Evolutionary conservation across 2,888 invertebrate species (phyloP).

Genomic region (Perdita meconis): DNA sequence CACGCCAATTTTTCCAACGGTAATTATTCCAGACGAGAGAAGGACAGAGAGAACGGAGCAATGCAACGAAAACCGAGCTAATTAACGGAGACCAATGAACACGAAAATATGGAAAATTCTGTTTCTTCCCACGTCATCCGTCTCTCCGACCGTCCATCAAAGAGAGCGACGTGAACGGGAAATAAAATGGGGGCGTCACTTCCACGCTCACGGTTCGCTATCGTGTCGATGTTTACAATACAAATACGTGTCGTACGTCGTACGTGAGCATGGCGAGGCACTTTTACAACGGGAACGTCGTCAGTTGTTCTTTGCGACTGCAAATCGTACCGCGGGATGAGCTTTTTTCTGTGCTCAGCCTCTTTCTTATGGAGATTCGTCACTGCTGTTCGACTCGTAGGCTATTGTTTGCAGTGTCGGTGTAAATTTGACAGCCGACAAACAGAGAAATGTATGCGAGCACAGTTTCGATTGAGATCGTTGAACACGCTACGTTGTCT

Average conservation of each 20-base stretch:
- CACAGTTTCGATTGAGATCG: too few relatives aligned
- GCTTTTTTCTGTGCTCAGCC: constrained; percentile 28
- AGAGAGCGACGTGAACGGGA: constrained; percentile 31
- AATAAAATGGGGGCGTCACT: constrained; percentile 58
- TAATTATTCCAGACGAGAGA: constrained; percentile 34
- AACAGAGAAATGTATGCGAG: too few relatives aligned
- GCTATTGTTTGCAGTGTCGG: background rate
- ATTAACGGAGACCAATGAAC: constrained; percentile 50
- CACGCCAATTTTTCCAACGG: constrained; percentile 38
- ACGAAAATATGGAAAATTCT: constrained; percentile 48
- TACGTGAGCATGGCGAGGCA: constrained; percentile 30
- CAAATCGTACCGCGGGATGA: constrained; percentile 28
- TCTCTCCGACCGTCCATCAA: background rate
- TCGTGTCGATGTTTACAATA: constrained; percentile 52
- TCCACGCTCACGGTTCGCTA: constrained; percentile 46
- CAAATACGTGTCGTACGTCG: constrained; percentile 54
- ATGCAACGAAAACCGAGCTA: constrained; percentile 37
- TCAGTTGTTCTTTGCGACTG: background rate
- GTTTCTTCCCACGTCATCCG: constrained; percentile 18
- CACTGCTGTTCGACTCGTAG: constrained; percentile 6
- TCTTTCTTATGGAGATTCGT: constrained; percentile 5
- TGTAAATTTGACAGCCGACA: background rate
- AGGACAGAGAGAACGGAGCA: constrained; percentile 16
- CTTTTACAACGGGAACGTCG: constrained; percentile 39
- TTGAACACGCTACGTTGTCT: too few relatives aligned